These are phyloP conservation scores for Lithophane ornitopus DNA, from an alignment of 2,888 invertebrate species.

Conservation along the genomic window DNA sequence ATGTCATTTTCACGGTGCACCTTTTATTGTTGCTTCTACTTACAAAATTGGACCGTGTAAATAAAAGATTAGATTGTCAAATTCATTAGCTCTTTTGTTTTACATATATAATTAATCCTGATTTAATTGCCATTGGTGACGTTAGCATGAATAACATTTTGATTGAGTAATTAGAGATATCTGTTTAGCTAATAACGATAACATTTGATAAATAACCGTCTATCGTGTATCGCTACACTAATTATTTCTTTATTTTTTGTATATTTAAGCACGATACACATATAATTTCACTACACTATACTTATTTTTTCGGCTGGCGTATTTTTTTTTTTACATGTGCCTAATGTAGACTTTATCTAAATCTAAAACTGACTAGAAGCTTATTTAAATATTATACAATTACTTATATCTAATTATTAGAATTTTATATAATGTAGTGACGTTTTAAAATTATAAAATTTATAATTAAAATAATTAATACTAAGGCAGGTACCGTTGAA, in stretches of 20 bases:
- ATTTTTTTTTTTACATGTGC: slow-evolving; percentile 7
- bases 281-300: background rate
- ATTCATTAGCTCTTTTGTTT: background rate
- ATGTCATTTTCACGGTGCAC: background rate
- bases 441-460: slow-evolving; percentile 16
- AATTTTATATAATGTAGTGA: slow-evolving; percentile 11
- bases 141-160: background rate
- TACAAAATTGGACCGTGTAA: background rate
- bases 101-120: background rate
- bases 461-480: slow-evolving; percentile 41
- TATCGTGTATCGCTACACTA: slow-evolving; percentile 1
- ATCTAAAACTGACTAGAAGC: slow-evolving; percentile 43
- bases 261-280: background rate
- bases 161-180: background rate
- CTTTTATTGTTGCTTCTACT: background rate
- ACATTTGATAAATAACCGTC: background rate
- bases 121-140: background rate
- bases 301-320: slow-evolving; percentile 2
- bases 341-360: background rate
- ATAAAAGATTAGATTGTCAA: background rate
- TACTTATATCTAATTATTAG: slow-evolving; percentile 1
- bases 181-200: slow-evolving; percentile 7
- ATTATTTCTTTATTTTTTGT: slow-evolving; percentile 1
- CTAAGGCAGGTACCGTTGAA: slow-evolving; percentile 66
- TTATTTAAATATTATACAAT: slow-evolving; percentile 4